phyloP scores from a whole-genome alignment of 2,113 vertebrate species.

The Dromiciops gliroides region DNA sequence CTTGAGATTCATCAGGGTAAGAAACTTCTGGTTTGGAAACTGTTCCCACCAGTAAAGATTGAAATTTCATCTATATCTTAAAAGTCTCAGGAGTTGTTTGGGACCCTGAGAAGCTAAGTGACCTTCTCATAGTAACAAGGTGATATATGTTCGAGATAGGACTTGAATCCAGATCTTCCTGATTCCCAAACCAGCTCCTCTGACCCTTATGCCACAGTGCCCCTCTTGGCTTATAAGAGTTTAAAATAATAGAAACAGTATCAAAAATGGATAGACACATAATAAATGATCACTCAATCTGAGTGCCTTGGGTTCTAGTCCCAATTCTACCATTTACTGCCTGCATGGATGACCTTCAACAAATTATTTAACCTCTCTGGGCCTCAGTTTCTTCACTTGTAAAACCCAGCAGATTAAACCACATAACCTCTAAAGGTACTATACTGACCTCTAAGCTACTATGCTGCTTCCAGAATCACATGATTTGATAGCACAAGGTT shows the following conservation, averaged over 20 bases:
- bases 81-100: background rate
- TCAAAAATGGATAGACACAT: background rate
- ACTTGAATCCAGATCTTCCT: background rate
- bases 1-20: background rate
- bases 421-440: background rate
- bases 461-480: background rate
- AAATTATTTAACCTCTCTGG: background rate
- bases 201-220: background rate
- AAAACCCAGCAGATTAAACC: background rate
- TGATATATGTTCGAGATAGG: background rate
- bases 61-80: background rate
- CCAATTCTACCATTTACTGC: background rate
- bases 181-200: background rate
- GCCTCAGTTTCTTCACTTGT: no score
- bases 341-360: background rate
- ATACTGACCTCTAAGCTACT: background rate
- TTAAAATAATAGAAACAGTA: background rate
- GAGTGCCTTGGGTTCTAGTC: background rate
- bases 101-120: background rate
- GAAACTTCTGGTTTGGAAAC: background rate
- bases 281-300: background rate
- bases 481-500: background rate
- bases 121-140: background rate
- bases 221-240: background rate
- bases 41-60: background rate